Evolutionary conservation across 2,888 invertebrate genomes (phyloP).

Genomic region (Nyleta sp.): DNA sequence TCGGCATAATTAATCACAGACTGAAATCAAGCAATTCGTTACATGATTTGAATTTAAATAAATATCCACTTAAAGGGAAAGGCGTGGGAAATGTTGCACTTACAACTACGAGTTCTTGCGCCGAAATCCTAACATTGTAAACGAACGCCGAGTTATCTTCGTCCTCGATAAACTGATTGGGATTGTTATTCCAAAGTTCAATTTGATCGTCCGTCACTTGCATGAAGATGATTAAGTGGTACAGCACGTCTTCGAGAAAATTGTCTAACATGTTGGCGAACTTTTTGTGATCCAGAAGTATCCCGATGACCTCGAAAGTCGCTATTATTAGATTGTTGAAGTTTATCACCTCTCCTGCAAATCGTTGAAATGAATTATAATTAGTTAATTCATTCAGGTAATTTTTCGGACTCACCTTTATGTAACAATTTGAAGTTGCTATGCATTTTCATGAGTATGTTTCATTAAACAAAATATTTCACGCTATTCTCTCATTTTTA

Average conservation of each 20-base stretch:
- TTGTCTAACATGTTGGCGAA: conserved; percentile 85
- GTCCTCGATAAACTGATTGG: conserved; percentile 88
- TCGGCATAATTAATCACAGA: conserved; percentile 81
- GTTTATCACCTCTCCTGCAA: conserved; percentile 85
- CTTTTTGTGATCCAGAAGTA: conserved; percentile 85
- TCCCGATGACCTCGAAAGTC: conserved; percentile 87
- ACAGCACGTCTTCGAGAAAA: conserved; percentile 86
- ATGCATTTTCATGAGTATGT: too few species aligned
- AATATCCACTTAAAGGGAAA: too few species aligned
- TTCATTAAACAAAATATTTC: too few species aligned
- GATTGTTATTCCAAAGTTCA: conserved; percentile 85
- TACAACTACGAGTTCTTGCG: conserved; percentile 86
- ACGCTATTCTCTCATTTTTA: too few species aligned
- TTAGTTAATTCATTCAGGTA: too few species aligned
- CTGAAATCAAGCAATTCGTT: conserved; percentile 70
- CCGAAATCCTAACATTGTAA: conserved; percentile 87
- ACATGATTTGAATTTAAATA: conserved; percentile 17
- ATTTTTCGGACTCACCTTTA: too few species aligned
- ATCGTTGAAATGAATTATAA: too few species aligned
- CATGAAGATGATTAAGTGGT: conserved; percentile 87
- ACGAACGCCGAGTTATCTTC: conserved; percentile 86
- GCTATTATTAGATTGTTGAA: conserved; percentile 87
- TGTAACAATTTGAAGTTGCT: too few species aligned
- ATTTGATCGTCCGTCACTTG: conserved; percentile 88
- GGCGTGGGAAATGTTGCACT: conserved; percentile 63